These are phyloP conservation scores for Arctopsyche grandis DNA, from an alignment of 1,140 invertebrate genomes.

Conservation along the genomic window DNA sequence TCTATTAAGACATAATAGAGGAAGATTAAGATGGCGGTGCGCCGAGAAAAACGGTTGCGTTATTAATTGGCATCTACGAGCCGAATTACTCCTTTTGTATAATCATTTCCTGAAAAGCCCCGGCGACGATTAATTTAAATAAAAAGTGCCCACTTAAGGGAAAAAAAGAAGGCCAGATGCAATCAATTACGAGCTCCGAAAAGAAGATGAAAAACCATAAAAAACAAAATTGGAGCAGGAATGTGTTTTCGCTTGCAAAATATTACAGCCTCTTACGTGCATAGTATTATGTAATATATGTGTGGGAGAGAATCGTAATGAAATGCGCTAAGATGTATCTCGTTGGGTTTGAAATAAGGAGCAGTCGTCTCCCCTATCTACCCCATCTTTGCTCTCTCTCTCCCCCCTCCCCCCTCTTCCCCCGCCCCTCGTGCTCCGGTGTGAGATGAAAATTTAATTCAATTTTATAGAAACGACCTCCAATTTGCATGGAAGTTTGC, in stretches of 20 bases:
- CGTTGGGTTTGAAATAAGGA: conserved; percentile 26
- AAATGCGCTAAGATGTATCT: conserved; percentile 26
- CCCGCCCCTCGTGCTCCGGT: background rate
- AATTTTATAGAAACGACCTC: conserved; percentile 55
- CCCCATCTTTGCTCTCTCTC: background rate
- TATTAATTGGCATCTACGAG: conserved; percentile 35
- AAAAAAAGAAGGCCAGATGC: background rate
- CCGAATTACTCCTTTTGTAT: conserved; percentile 16
- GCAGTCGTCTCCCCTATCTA: background rate
- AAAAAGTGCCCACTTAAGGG: background rate
- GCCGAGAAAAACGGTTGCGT: conserved; percentile 31
- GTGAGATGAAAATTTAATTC: conserved; percentile 55
- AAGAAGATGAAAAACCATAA: conserved; percentile 8
- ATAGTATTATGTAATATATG: no score
- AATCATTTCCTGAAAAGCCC: background rate
- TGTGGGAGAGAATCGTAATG: conserved; percentile 32
- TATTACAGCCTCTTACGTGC: no score
- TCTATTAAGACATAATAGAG: conserved; percentile 37
- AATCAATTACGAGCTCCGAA: background rate
- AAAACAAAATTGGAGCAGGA: background rate
- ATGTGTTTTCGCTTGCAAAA: background rate
- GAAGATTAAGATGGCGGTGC: conserved; percentile 12
- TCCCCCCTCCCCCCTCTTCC: background rate
- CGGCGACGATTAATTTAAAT: background rate
- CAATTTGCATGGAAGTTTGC: conserved; percentile 49